These are phyloP conservation scores for Hylia prasina DNA, from an alignment of 2,113 vertebrate species.

Conservation along the genomic window DNA sequence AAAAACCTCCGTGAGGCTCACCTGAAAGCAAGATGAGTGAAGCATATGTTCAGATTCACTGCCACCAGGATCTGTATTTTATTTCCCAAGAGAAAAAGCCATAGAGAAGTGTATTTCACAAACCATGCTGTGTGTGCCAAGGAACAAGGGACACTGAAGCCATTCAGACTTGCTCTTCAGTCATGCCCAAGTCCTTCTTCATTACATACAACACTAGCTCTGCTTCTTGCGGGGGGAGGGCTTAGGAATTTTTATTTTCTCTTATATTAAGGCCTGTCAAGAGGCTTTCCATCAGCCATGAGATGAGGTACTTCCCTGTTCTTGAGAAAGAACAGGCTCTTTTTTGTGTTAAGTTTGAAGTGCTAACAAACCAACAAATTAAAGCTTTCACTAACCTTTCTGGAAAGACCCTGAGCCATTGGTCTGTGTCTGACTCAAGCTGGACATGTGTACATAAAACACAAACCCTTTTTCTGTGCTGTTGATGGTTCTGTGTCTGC, in stretches of 20 bases:
- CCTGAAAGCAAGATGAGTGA: not conserved
- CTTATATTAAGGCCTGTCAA: not conserved
- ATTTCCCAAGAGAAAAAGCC: not conserved
- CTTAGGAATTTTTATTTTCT: not conserved
- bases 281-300: not conserved
- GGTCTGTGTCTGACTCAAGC: not conserved
- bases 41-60: not conserved
- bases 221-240: too few species aligned
- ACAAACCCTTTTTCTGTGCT: not conserved
- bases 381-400: slow-evolving; percentile 16
- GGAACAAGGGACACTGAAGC: not conserved
- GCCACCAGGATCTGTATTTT: not conserved
- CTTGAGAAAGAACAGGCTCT: slow-evolving; percentile 16
- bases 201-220: not conserved
- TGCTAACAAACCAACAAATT: slow-evolving; percentile 55
- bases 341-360: slow-evolving; percentile 50
- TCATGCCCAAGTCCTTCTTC: not conserved
- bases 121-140: not conserved
- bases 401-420: not conserved
- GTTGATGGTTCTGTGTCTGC: not conserved
- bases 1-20: not conserved
- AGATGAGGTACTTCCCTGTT: not conserved
- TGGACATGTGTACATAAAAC: slow-evolving; percentile 46
- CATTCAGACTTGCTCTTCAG: not conserved
- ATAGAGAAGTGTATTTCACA: not conserved